Base-by-base conservation (phyloP, 2,888 invertebrate genomes). In the Eumacrocentrus americanus region DNA sequence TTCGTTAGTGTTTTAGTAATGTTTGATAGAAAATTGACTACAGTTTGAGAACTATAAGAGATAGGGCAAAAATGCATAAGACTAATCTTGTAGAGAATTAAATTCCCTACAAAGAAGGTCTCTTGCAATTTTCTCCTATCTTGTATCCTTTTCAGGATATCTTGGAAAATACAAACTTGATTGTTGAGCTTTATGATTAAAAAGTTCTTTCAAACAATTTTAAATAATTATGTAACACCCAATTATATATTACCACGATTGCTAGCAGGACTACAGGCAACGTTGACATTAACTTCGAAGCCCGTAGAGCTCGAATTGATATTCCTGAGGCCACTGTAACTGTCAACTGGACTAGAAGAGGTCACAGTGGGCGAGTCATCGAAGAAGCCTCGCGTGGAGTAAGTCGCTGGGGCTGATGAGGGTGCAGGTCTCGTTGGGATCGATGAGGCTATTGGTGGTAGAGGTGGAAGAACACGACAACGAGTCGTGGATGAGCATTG, bases 201-300 rank as follows among this genome's bases (percentile, higher is more conserved):
- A n/a, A n/a, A n/a, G n/a, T n/a, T n/a, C n/a, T n/a, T n/a, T n/a
- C n/a, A n/a, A n/a, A n/a, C n/a, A n/a, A n/a, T n/a, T n/a, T n/a
- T n/a, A n/a, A n/a, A n/a, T n/a, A n/a, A n/a, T n/a, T 1, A 40
- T 38, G 16, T 42, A 38, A 20, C 25, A 55, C 18, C 23, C 7
- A 23, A 34, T 18, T 29, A 29, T 11, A 40, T 23, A 48, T 62
- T 69, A 79, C 78, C 75, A 67, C 67, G 73, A 69, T 72, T 73
- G 56, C 72, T 68, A 60, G 72, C 70, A 51, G 77, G 74, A 54
- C 69, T 76, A 64, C 74, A 74, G 47, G 76, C 74, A 61, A 77
- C 74, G 66, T 76, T 76, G 58, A 75, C 75, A 65, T 75, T 78
- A 60, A 78, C 70, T 68, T 77, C 71, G 68, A 76, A 78, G 68